These are phyloP conservation scores for Helicorthomorpha holstii DNA, from an alignment of 1,140 invertebrate species.

Conservation along the genomic window DNA sequence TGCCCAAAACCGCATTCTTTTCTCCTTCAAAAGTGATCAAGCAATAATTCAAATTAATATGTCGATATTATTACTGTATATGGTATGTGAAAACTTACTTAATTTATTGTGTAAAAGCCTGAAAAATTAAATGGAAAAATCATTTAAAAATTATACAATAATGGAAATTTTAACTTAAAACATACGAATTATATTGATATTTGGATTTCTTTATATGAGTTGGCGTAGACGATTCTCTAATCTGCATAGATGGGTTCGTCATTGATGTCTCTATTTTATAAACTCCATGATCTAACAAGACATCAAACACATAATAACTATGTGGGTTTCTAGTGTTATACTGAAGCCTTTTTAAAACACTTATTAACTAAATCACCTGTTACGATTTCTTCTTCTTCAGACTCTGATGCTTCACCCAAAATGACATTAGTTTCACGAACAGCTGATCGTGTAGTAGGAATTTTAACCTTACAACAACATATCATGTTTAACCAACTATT, in stretches of 20 bases:
- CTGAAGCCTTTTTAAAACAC: neutral
- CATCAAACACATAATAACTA: neutral
- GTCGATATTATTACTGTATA: neutral
- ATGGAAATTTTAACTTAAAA: neutral
- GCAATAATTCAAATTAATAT: neutral
- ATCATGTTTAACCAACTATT: no score
- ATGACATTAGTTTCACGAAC: slow-evolving; percentile 5
- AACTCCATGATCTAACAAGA: neutral
- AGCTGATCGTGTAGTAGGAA: no score
- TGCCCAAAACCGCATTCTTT: neutral
- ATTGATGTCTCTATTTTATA: neutral
- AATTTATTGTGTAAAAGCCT: slow-evolving; percentile 9
- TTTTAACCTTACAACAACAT: no score
- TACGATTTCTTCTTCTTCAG: slow-evolving; percentile 8
- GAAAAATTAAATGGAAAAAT: slow-evolving; percentile 5
- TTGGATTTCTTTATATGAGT: neutral
- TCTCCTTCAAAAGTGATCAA: neutral
- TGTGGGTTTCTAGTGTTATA: neutral
- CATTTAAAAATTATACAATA: neutral
- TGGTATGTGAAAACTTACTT: slow-evolving; percentile 1
- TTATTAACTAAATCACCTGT: neutral
- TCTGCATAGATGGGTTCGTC: neutral
- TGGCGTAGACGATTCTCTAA: neutral
- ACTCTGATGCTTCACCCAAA: slow-evolving; percentile 10
- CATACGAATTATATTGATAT: neutral